Conservation (phyloP, 2,888 invertebrate species). For the Periphyllus acericola region DNA sequence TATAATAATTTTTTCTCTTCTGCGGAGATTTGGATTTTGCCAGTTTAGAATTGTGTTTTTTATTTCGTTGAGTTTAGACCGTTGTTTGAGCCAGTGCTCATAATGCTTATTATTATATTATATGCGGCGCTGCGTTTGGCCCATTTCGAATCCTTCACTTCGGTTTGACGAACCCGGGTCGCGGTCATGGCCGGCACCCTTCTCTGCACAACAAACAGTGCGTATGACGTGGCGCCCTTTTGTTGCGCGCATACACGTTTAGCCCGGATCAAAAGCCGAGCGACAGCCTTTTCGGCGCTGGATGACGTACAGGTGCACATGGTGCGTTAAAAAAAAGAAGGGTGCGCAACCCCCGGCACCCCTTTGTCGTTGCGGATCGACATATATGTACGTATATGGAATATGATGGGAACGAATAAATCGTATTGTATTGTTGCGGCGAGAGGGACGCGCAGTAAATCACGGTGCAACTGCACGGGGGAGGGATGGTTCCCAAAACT, state of each 20-base stretch:
- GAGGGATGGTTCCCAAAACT: conserved; percentile 30
- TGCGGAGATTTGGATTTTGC: no score
- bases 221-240: neutral
- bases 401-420: neutral
- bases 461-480: neutral
- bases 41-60: no score
- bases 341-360: neutral
- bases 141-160: no score
- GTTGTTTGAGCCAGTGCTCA: no score
- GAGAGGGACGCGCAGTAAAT: neutral
- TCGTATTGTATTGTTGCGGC: neutral
- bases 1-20: no score
- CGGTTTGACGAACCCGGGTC: neutral
- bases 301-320: conserved; percentile 27
- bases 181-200: no score
- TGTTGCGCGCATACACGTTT: neutral
- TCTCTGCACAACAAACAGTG: no score
- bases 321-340: conserved; percentile 16
- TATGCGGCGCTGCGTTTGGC: no score
- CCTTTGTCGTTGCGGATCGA: conserved; percentile 16
- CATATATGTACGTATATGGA: neutral
- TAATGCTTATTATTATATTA: no score
- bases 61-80: no score
- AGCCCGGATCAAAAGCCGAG: neutral
- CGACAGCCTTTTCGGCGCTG: neutral